Evolutionary conservation across 2,888 invertebrate genomes (phyloP).

Genomic region (Orthosia cruda): DNA sequence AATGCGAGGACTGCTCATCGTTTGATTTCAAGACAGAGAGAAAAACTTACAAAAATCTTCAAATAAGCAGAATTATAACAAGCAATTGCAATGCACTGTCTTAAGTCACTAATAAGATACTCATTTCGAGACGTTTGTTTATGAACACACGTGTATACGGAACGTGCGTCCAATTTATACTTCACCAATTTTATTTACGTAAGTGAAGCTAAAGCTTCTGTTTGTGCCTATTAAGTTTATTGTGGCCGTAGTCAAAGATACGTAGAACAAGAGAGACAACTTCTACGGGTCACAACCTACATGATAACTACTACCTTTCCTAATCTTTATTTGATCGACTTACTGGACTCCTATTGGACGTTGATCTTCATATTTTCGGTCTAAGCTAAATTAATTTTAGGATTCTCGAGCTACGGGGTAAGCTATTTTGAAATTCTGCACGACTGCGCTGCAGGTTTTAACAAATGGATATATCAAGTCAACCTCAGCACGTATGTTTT

Average conservation of each 20-base stretch:
- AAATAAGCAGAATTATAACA: background rate
- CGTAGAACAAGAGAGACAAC: slow-evolving; percentile 58
- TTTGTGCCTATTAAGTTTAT: slow-evolving; percentile 71
- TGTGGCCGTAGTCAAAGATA: slow-evolving; percentile 63
- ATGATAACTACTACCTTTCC: slow-evolving; percentile 58
- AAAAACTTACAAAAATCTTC: background rate
- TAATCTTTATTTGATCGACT: slow-evolving; percentile 51
- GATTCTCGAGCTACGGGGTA: slow-evolving; percentile 10
- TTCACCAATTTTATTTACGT: slow-evolving; percentile 56
- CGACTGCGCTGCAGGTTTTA: slow-evolving; percentile 18
- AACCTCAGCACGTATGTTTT: slow-evolving; percentile 23
- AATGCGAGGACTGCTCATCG: slow-evolving; percentile 19
- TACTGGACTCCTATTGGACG: slow-evolving; percentile 21
- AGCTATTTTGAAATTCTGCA: slow-evolving; percentile 30
- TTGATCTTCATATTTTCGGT: slow-evolving; percentile 18
- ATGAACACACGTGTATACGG: slow-evolving; percentile 3
- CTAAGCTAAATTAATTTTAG: slow-evolving; percentile 31
- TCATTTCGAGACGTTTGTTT: slow-evolving; percentile 16
- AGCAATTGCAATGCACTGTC: background rate
- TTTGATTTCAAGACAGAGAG: background rate
- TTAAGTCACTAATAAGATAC: background rate
- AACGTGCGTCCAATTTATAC: slow-evolving; percentile 52
- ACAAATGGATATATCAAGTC: slow-evolving; percentile 20
- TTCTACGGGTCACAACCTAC: slow-evolving; percentile 59
- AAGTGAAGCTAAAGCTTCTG: slow-evolving; percentile 65